phyloP scores from a whole-genome alignment of 1,140 invertebrate genomes.

The Pseudomyrmex sp. region DNA sequence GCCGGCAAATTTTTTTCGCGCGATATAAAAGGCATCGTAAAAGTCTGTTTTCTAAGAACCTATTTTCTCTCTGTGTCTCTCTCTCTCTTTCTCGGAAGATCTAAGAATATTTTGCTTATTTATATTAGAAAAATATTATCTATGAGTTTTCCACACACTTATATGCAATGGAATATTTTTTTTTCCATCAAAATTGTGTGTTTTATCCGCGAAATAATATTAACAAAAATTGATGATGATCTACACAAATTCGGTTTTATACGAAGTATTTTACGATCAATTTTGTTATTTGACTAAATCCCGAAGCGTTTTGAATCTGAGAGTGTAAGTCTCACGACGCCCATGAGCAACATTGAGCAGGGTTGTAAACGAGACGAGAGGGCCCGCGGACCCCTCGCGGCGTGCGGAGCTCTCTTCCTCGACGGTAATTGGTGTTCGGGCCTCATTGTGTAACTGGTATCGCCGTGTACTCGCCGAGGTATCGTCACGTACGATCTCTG shows the following conservation, averaged over 20 bases:
- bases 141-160: too few species aligned
- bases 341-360: constrained; percentile 34
- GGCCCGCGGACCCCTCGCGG: constrained; percentile 67
- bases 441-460: constrained; percentile 78
- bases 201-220: neutral
- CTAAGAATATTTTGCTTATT: too few species aligned
- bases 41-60: neutral
- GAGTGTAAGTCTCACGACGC: constrained; percentile 26
- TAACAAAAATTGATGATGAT: too few species aligned
- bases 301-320: neutral
- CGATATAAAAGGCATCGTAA: neutral
- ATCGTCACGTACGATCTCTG: constrained; percentile 74
- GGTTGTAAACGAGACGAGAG: constrained; percentile 50
- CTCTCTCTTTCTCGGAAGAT: too few species aligned
- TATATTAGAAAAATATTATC: neutral
- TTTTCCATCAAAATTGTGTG: neutral
- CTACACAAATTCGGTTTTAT: too few species aligned
- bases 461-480: constrained; percentile 73
- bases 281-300: neutral
- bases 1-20: constrained; percentile 34
- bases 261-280: too few species aligned
- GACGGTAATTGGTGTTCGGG: constrained; percentile 77
- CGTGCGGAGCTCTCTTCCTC: constrained; percentile 67
- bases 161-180: neutral
- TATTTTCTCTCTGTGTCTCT: too few species aligned